Base-by-base conservation (phyloP, 2,888 invertebrate genomes). In the Philonicus albiceps region DNA sequence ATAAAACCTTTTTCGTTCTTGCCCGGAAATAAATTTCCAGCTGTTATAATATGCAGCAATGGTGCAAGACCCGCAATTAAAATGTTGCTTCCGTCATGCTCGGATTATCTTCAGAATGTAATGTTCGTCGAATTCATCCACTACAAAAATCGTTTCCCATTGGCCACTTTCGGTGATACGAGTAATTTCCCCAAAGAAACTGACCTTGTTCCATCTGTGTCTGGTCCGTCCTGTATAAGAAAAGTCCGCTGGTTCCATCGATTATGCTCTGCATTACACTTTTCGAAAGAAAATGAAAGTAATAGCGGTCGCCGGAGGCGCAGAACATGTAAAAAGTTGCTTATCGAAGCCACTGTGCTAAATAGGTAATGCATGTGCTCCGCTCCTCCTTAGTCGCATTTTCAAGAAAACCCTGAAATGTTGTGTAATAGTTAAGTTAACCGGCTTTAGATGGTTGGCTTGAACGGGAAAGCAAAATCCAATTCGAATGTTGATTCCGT, bases 311-410 rank as follows among this genome's bases (percentile, higher is more conserved):
- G 22, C 11, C 27, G 64, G 22, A 19, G 43, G 22, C 40, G 34
- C 40, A 22, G 49, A 30, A 43, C 16, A n/a, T 27, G 78, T 19
- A 49, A 78, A 11, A 81, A 55, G 19, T 11, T 81, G 55, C 64
- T 81, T 81, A 55, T 81, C 55, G 34, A 19, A 43, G n/a, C 64
- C 64, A 34, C 37, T 74, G 34, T 19, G 64, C 64, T 81, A 81
- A 81, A 55, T 81, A 55, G 81, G 81, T 81, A 64, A 81, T 31
- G 55, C 81, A 55, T 81, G 81, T 81, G 81, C 34, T 81, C 22
- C n/a, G 19, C 49, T 55, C 27, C 81, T 19, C 49, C 81, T 64
- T 22, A 31, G 30, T 27, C 27, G 53, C 30, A 81, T 55, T 53
- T 81, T 30, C 55, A 81, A 81, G 81, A 81, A 81, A 19, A 43